Base-by-base conservation (phyloP, 1,140 invertebrate species). In the Leptinotarsa undecemlineata region DNA sequence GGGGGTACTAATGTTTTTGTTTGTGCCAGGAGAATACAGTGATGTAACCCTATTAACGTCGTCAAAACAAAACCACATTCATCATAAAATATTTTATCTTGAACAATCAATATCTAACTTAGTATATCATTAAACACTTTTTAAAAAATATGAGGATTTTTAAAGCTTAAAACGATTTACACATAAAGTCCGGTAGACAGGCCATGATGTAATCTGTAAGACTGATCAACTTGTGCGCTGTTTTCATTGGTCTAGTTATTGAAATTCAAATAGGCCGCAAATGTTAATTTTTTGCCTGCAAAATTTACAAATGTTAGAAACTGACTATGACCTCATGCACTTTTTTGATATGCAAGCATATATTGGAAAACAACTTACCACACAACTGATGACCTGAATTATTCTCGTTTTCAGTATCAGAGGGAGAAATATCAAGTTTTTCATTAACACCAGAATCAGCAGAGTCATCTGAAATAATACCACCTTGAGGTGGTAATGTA, bases 371-470 rank as follows among this genome's bases (percentile, higher is more conserved):
- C 68, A 68, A 64, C 48, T 71, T 72, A 71, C 72, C 69, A 51
- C n/a, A 69, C 13, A 51, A 42, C 26, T 67, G 63, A 72, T 60
- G 51, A 33, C 62, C 68, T 11, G 68, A 57, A n/a, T 71, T 62
- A 6, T 15, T 42, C 15, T 78, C 69, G n/a, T 72, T 72, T 71
- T 81, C 81, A 17, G 74, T 76, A 64, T 82, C 81, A 20, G 79
- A 79, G 26, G 77, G 79, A 13, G 78, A 78, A 77, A 79, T 77
- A 21, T 82, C 81, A 47, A 81, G 67, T 73, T 78, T 77, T 23
- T 77, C 78, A 72, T 83, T 82, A 14, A 83, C 79, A 47, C 83
- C 83, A 48, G 83, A 84, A 78, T 84, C 83, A 19, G 76, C 78
- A 23, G 82, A 83, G 76, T 82, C 83, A 77, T 84, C 83, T 47